Percentiles rank a stretch among this genome's conserved stretches.
Conservation (phyloP, 2,797 vertebrate genomes). For the Rhabdophis nuchalis region DNA sequence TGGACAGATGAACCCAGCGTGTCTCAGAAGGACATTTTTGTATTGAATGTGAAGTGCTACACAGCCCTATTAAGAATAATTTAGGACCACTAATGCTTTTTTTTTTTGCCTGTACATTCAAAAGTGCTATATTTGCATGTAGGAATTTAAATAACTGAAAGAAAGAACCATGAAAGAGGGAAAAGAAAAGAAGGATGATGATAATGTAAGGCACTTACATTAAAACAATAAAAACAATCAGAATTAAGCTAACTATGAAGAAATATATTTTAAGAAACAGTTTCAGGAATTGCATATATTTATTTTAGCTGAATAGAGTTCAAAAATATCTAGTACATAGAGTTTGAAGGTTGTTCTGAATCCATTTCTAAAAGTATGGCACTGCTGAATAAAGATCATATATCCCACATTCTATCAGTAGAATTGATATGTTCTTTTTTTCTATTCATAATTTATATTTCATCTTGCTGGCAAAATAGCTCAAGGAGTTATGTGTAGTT, state of each 20-base stretch:
- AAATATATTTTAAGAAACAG: background rate
- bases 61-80: slow-evolving; percentile 48
- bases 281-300: background rate
- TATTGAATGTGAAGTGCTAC: background rate
- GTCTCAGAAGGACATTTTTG: background rate
- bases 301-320: background rate
- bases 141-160: background rate
- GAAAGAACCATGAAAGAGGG: background rate
- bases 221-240: background rate
- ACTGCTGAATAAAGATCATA: background rate
- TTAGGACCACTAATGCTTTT: slow-evolving; percentile 42
- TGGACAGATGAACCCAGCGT: background rate
- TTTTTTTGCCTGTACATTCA: slow-evolving; percentile 8
- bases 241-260: background rate
- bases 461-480: background rate
- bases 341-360: background rate
- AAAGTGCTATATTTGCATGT: background rate
- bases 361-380: background rate
- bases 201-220: background rate
- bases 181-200: background rate
- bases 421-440: background rate
- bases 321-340: background rate
- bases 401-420: background rate
- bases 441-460: background rate
- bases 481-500: background rate